These are phyloP conservation scores for Phortica okadai DNA, from an alignment of 2,888 invertebrate genomes.

Conservation along the genomic window DNA sequence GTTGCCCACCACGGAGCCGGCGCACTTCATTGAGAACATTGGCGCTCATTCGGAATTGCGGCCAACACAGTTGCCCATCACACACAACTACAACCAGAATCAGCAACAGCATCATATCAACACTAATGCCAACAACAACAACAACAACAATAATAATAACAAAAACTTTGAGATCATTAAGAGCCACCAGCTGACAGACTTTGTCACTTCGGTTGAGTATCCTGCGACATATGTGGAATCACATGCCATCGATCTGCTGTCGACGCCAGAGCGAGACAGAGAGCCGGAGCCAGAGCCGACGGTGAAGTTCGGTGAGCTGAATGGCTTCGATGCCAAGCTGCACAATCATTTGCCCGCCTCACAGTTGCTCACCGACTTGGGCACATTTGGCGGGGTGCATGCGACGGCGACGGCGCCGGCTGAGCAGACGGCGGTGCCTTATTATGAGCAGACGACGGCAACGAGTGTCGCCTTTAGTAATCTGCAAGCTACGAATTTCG, in stretches of 20 bases:
- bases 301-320: constrained; percentile 49
- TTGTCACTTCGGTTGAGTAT: constrained; percentile 84
- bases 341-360: constrained; percentile 67
- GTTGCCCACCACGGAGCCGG: constrained; percentile 57
- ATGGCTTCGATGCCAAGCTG: constrained; percentile 60
- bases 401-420: too few species aligned
- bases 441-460: background rate
- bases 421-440: background rate
- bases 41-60: constrained; percentile 71
- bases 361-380: constrained; percentile 68
- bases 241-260: constrained; percentile 76
- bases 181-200: constrained; percentile 83
- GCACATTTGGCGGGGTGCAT: constrained; percentile 44
- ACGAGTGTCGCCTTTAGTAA: background rate
- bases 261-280: background rate
- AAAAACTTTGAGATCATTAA: constrained; percentile 76
- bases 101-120: constrained; percentile 37
- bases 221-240: constrained; percentile 83
- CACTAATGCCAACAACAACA: constrained; percentile 22
- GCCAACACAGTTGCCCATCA: constrained; percentile 47
- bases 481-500: background rate
- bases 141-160: constrained; percentile 23
- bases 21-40: constrained; percentile 60
- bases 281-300: background rate
- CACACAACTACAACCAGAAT: background rate